These are phyloP conservation scores for Zaprionus ornatus DNA, from an alignment of 1,140 invertebrate species.

Conservation along the genomic window DNA sequence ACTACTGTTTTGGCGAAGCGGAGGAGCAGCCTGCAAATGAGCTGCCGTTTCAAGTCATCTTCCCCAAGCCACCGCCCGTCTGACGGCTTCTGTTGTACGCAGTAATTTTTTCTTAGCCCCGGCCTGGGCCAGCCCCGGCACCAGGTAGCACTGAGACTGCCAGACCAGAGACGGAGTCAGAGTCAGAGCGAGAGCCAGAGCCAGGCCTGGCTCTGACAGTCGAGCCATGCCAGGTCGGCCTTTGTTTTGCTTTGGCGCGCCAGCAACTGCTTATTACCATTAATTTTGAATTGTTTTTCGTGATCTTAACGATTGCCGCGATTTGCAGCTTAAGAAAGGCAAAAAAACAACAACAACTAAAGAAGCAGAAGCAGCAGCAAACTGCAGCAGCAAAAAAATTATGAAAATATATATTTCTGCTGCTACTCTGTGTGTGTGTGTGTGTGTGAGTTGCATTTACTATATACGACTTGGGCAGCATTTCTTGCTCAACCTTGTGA, in stretches of 20 bases:
- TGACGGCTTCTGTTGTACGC: slow-evolving; percentile 83
- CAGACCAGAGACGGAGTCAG: slow-evolving; percentile 9
- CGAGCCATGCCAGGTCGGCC: slow-evolving; percentile 38
- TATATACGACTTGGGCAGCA: slow-evolving; percentile 17
- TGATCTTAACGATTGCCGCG: slow-evolving; percentile 84
- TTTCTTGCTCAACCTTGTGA: slow-evolving; percentile 19
- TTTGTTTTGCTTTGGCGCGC: slow-evolving; percentile 72
- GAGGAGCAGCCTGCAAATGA: slow-evolving; percentile 43
- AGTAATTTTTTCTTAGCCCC: slow-evolving; percentile 75
- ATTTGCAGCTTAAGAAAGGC: slow-evolving; percentile 79
- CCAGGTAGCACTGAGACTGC: slow-evolving; percentile 14
- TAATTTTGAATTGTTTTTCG: slow-evolving; percentile 84
- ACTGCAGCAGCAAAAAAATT: slow-evolving; percentile 18
- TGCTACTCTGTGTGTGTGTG: not conserved
- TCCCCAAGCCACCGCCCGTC: slow-evolving; percentile 46
- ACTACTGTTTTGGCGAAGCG: slow-evolving; percentile 51
- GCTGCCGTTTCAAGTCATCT: slow-evolving; percentile 36
- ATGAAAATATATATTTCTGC: slow-evolving; percentile 74
- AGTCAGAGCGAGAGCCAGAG: not conserved
- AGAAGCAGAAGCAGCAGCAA: slow-evolving; percentile 19
- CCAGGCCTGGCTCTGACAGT: not conserved
- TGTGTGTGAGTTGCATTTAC: slow-evolving; percentile 19
- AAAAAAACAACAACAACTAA: slow-evolving; percentile 37
- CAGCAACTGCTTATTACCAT: slow-evolving; percentile 84
- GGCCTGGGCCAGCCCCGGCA: not conserved